A percentile compares a stretch with the other conserved stretches of the same genome.
Conservation (phyloP, 2,888 invertebrate genomes). For the Ormia ochracea region DNA sequence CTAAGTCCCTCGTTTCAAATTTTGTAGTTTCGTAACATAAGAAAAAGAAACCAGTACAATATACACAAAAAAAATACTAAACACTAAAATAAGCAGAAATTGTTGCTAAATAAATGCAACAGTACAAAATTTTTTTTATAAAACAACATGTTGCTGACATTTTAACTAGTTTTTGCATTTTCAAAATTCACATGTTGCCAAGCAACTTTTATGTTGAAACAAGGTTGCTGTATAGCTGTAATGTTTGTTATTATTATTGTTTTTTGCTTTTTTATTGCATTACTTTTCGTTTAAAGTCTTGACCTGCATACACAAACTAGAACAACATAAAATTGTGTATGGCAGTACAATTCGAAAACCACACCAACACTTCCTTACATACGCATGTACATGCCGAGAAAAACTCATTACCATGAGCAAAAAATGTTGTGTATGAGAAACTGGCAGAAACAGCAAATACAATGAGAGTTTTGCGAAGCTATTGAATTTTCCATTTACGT, state of each 20-base stretch:
- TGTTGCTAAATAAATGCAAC: conserved; percentile 10
- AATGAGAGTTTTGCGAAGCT: conserved; percentile 28
- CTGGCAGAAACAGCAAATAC: neutral
- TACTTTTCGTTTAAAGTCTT: conserved; percentile 62
- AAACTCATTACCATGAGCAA: conserved; percentile 3
- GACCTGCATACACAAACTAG: conserved; percentile 63
- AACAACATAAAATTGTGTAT: conserved; percentile 47
- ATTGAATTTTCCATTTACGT: conserved; percentile 9
- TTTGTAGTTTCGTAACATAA: conserved; percentile 53
- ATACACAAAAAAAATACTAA: conserved; percentile 2
- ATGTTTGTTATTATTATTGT: neutral
- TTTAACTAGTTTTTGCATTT: conserved; percentile 13
- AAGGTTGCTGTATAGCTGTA: conserved; percentile 40
- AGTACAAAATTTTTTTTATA: neutral
- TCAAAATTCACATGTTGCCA: conserved; percentile 46
- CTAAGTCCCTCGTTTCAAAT: conserved; percentile 51
- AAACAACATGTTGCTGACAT: conserved; percentile 61
- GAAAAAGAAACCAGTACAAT: conserved; percentile 60
- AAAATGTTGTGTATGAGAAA: neutral
- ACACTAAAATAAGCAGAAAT: conserved; percentile 10
- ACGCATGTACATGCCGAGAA: neutral
- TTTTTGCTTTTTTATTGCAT: conserved; percentile 38
- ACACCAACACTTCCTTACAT: conserved; percentile 20
- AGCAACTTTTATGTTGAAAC: conserved; percentile 60
- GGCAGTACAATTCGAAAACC: neutral